Base-by-base conservation (phyloP, 1,140 invertebrate species). In the Heliothis virescens region DNA sequence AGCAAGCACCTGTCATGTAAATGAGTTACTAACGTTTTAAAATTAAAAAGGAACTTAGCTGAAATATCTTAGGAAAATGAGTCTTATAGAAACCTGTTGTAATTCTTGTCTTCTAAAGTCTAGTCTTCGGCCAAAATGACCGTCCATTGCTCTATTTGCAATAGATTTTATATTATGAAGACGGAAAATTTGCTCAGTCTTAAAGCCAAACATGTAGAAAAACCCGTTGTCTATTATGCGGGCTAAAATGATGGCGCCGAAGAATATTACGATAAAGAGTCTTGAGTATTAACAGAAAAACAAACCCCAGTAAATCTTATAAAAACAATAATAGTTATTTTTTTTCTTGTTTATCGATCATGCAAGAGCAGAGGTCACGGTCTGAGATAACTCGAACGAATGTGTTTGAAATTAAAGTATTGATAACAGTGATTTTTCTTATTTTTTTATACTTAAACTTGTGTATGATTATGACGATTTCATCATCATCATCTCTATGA, bases 311-410 rank as follows among this genome's bases (percentile, higher is more conserved):
- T 15, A 15, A 62, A 62, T 34, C 21, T 34, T 29, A 29, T 9
- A 34, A 62, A 62, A 62, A 29, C 59, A 15, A 29, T 15, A 26
- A 62, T 29, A 26, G 2, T 47, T 48, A 16, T 48, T 65, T 60
- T 74, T 74, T 47, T 60, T 18, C 10, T 1, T 9, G 29, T 60
- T 74, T 74, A 74, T 74, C 72, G 50, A 26, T 50, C 72, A 47
- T 26, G 41, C 15, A 50, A 48, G 18, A 47, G 47, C 72, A 60
- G 59, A 47, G 74, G 74, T 76, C 34, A 26, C 29, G 73, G 63
- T 63, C 60, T 52, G 0, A 63, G 73, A 76, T 76, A 76, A 63
- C 73, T 50, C 52, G 12, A 52, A 69, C 48, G 48, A 72, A 57
- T 26, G 52, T 57, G n/a, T 26, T 21, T 53, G 11, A 65, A 48